Conservation (phyloP, 2,888 invertebrate species). For the Caenorhabditis virilis region DNA sequence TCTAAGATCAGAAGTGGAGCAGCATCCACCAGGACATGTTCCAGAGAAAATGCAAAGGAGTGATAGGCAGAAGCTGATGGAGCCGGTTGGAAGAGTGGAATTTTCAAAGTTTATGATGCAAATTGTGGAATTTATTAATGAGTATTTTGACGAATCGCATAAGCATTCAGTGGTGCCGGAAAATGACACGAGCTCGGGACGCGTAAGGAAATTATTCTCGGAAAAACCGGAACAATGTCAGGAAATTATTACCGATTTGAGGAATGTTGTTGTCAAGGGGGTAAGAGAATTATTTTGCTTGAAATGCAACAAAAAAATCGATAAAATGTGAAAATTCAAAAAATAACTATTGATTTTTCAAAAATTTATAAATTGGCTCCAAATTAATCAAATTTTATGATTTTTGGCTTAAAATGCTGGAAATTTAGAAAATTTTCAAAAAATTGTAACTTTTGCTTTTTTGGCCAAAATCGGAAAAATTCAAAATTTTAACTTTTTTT, state of each 20-base stretch:
- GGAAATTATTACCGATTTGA: constrained; percentile 26
- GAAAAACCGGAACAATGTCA: constrained; percentile 21
- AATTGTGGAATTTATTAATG: constrained; percentile 28
- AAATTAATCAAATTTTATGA: too few relatives aligned
- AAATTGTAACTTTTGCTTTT: too few relatives aligned
- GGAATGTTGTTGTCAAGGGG: constrained; percentile 20
- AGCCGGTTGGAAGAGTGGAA: constrained; percentile 28
- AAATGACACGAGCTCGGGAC: constrained; percentile 6
- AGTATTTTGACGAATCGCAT: constrained; percentile 39
- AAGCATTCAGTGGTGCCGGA: constrained; percentile 34
- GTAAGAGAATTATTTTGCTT: too few relatives aligned
- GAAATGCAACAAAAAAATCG: too few relatives aligned
- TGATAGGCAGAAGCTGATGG: constrained; percentile 29
- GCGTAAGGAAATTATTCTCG: constrained; percentile 5
- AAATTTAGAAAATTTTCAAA: too few relatives aligned
- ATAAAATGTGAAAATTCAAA: too few relatives aligned
- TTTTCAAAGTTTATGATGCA: constrained; percentile 17
- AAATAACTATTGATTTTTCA: too few relatives aligned
- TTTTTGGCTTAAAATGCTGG: too few relatives aligned
- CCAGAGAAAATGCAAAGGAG: constrained; percentile 17
- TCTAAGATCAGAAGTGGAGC: constrained; percentile 14
- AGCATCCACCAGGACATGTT: constrained; percentile 3
- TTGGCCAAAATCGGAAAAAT: too few relatives aligned
- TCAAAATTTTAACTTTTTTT: too few relatives aligned
- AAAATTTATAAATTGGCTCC: too few relatives aligned